Evolutionary conservation across 1,140 invertebrate genomes (phyloP), one percentile per base, ranked within the genome.

Genomic region (Solenopsis fugax): DNA sequence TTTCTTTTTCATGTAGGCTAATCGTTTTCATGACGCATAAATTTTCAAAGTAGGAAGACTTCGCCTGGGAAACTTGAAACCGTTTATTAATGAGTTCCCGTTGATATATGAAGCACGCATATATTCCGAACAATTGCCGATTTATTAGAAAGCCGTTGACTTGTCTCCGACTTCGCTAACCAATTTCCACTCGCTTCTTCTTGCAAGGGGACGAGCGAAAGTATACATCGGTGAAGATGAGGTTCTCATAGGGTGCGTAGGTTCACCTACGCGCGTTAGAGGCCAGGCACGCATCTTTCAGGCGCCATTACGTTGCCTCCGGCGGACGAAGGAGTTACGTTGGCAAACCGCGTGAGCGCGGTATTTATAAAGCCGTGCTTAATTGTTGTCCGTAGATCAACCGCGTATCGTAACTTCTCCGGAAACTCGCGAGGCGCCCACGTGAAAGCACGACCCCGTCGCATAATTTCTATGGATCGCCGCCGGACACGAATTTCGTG

Each of bases 331-430:
- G 81, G 82, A 90, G 84, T 90, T 90, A 87, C 88, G 64, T 62
- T 77, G 71, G 89, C 86, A 45, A 86, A 67, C 41, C 72, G 86
- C 34, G 69, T 71, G 64, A 76, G 37, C 86, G 87, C 87, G 90
- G 89, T 91, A 93, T 92, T 92, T 92, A 92, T 93, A 92, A 90
- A 92, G 73, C 77, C 52, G 73, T 91, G 88, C 88, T 92, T 92
- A 93, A 93, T 93, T 93, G 89, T 92, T 92, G 91, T 91, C 64
- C 90, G 91, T 93, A 92, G 90, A 93, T 93, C 91, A 93, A 82
- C 29, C 84, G 54, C 64, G 87, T 87, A 88, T 92, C 90, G 89
- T 92, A 92, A 92, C 88, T 91, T 91, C 67, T 87, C 85, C 75
- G 78, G 90, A 91, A 92, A 92, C 88, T 87, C 86, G n/a, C 12